phyloP scores from a whole-genome alignment of 2,888 invertebrate genomes.

The Heliothis peltigera region DNA sequence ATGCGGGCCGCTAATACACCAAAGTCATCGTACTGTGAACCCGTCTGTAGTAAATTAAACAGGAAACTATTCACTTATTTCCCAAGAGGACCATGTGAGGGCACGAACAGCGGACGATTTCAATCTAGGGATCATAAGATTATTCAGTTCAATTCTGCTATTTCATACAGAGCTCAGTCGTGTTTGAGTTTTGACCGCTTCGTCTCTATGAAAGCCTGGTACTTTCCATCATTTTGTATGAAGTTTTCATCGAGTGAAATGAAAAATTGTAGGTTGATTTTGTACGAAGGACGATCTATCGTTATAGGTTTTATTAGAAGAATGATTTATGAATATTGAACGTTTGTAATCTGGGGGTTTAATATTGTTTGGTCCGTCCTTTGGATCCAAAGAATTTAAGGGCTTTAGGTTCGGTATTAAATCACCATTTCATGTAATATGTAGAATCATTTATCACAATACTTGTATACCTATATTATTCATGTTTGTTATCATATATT shows the following conservation, averaged over 20 bases:
- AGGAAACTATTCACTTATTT: constrained; percentile 80
- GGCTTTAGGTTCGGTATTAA: not conserved
- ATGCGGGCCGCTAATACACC: constrained; percentile 61
- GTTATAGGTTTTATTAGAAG: not conserved
- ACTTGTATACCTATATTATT: too few species aligned
- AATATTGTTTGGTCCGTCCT: not conserved
- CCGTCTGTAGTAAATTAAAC: constrained; percentile 76
- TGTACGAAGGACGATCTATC: not conserved
- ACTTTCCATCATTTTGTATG: constrained; percentile 21
- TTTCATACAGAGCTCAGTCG: constrained; percentile 41
- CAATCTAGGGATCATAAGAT: constrained; percentile 62
- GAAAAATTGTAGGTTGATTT: constrained; percentile 9
- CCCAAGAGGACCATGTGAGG: constrained; percentile 67
- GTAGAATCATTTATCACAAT: constrained; percentile 1
- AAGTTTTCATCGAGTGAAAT: constrained; percentile 23
- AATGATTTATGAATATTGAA: not conserved
- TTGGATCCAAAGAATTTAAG: not conserved
- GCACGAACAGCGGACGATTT: constrained; percentile 59
- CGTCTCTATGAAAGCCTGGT: constrained; percentile 38
- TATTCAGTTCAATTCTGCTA: constrained; percentile 56
- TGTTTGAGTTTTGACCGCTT: constrained; percentile 49
- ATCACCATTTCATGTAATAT: constrained; percentile 1
- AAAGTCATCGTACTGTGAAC: constrained; percentile 59
- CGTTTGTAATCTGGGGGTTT: not conserved
- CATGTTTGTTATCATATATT: too few species aligned